A percentile compares a stretch with the other conserved stretches of the same genome.
phyloP scores from a whole-genome alignment of 1,140 invertebrate genomes.

The Zelostemma sp. region DNA sequence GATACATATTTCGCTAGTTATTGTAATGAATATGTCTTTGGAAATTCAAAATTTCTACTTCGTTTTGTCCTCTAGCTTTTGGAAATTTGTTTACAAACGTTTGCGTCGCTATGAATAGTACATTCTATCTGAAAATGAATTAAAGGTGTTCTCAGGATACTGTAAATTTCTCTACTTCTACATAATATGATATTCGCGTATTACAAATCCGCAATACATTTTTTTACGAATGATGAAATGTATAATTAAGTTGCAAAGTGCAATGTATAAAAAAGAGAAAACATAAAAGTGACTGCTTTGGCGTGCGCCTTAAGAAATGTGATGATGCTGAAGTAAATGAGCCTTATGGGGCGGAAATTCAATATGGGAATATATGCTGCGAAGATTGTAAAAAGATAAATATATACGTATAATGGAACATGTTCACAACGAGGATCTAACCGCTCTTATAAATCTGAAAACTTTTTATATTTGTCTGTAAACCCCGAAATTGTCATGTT shows the following conservation, averaged over 20 bases:
- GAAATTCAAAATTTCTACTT: not conserved
- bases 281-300: slow-evolving; percentile 61
- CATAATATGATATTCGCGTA: not conserved
- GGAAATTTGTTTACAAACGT: no score
- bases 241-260: slow-evolving; percentile 57
- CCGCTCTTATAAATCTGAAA: slow-evolving; percentile 1
- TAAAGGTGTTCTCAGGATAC: not conserved
- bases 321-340: slow-evolving; percentile 39
- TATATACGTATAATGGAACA: slow-evolving; percentile 11
- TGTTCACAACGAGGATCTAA: not conserved
- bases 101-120: not conserved
- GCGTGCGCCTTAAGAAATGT: slow-evolving; percentile 61
- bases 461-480: slow-evolving; percentile 16
- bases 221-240: slow-evolving; percentile 37
- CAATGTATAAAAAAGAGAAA: slow-evolving; percentile 64
- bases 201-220: slow-evolving; percentile 24
- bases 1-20: not conserved
- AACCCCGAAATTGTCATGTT: slow-evolving; percentile 11
- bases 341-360: slow-evolving; percentile 28
- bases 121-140: no score
- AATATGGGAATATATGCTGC: slow-evolving; percentile 33
- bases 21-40: not conserved
- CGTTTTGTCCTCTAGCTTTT: no score
- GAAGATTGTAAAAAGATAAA: slow-evolving; percentile 31
- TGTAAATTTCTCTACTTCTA: not conserved